Evolutionary conservation across 2,888 invertebrate species (phyloP), one percentile per base, ranked within the genome.

Genomic region (Diloba caeruleocephala): DNA sequence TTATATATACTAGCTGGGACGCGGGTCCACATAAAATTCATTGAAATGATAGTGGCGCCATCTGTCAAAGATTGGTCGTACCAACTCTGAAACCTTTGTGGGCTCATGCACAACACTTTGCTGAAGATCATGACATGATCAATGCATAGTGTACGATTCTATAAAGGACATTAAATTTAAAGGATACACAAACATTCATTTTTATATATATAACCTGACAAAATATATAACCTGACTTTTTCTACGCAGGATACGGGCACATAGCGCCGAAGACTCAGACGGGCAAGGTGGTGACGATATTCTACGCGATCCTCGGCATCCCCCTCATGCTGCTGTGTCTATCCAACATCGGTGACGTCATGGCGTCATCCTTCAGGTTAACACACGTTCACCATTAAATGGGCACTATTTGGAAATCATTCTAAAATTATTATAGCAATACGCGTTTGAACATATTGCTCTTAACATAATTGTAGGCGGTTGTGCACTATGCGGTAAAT

Each of bases 291-390:
- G 97, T 98, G 66, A 99, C 99, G 9, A 98, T 99, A 79, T 97
- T 99, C 85, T 99, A 99, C 90, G 98, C 98, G 15, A 98, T 99
- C 82, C 94, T 98, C 65, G 99, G 98, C 36, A 99, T 99, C 71
- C 99, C 99, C 0, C 93, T 99, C 67, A 98, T 99, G 98, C 95
- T 99, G 75, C 95, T 99, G 12, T 99, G 98, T 77, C 95, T 99
- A 65, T 98, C 98, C 45, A 98, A 98, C 89, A 98, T 98, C 74
- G 98, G 98, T 4, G 98, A 98, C 84, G 96, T 98, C 63, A 97
- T 98, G 97, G 98, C 98, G 1, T 97, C 98, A 34, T 97, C 98
- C 5, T 98, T 98, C 93, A 95, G 96, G 95, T 85, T 50, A 31
- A 1, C 3, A 19, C 0, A n/a, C 7, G 1, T 4, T 1, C 5